Conservation (phyloP, 30 jellyfish, hydroid and myxozoan genomes). For the Catostylus mosaicus region DNA sequence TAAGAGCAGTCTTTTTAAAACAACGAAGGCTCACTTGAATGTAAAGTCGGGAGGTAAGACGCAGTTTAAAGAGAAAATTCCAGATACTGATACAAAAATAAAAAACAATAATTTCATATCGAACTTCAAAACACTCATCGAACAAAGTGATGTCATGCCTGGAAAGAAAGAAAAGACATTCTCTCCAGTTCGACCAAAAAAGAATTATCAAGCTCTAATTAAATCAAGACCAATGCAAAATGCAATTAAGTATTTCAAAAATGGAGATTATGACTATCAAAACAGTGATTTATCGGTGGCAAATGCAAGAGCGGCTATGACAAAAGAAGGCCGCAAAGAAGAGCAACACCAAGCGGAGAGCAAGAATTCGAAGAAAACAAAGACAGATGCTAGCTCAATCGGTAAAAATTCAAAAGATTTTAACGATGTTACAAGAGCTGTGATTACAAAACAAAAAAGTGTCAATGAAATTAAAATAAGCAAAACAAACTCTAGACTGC, state of each 20-base stretch:
- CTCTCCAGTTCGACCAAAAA: too few relatives aligned
- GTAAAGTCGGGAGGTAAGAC: background rate
- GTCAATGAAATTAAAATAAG: background rate
- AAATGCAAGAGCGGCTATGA: background rate
- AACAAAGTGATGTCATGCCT: too few relatives aligned
- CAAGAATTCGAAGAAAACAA: background rate
- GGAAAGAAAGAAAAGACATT: too few relatives aligned
- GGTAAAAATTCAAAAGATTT: slow-evolving; percentile 1
- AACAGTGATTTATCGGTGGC: slow-evolving; percentile 1
- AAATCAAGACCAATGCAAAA: background rate
- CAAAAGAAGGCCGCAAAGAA: background rate
- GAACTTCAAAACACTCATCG: background rate
- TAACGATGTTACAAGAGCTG: slow-evolving; percentile 30
- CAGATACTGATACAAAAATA: background rate
- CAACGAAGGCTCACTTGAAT: background rate
- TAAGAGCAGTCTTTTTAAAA: background rate
- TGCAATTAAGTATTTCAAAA: background rate
- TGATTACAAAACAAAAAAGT: background rate
- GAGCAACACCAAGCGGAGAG: background rate
- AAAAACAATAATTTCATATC: background rate
- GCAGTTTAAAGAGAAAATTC: background rate
- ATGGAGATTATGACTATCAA: background rate
- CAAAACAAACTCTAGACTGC: background rate
- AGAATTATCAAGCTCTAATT: too few relatives aligned
- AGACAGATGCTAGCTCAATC: background rate